Evolutionary conservation across 2,113 vertebrate species (phyloP), one percentile per base, ranked within the genome.

Genomic region (Ginglymostoma cirratum): DNA sequence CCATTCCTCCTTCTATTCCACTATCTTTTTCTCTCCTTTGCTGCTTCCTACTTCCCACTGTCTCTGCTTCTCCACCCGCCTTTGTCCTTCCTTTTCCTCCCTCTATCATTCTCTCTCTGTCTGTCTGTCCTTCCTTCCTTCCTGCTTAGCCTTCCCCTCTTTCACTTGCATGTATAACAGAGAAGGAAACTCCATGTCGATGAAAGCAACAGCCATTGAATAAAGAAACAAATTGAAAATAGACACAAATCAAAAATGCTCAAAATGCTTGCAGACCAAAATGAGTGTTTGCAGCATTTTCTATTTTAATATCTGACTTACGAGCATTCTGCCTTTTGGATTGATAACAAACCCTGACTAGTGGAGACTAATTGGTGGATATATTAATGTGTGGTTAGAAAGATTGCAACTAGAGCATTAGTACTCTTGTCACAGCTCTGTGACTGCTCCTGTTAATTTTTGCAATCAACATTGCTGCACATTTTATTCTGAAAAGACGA

Each of bases 381-480:
- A 30, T 90, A 61, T 27, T 34, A 67, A 93, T 42, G 5, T 67
- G 34, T 17, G 30, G 61, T 67, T 67, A n/a, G 7, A 38, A 66
- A 0, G 15, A 67, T 6, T n/a, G 19, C 2, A 38, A 17, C 66
- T 7, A 0, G 89, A 19, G 19, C 61, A 67, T 38, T 93, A 67
- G 17, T n/a, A 23, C 61, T 23, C 14, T 34, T 38, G n/a, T n/a
- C 61, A 93, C 65, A 66, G n/a, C 15, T 21, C 30, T 8, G 7
- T 93, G 89, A 66, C 8, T 93, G 89, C 38, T 66, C 66, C 89
- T 93, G 89, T 61, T n/a, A 65, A 93, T 66, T 66, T n/a, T n/a
- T 66, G 89, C 65, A 66, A 38, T 93, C 61, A 93, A 67, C 89
- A 67, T 66, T 93, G 65, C 61, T 42, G 61, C 89, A 66, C 38